Evolutionary conservation across 2,113 vertebrate species (phyloP).

Genomic region (Chaetodon auriga): DNA sequence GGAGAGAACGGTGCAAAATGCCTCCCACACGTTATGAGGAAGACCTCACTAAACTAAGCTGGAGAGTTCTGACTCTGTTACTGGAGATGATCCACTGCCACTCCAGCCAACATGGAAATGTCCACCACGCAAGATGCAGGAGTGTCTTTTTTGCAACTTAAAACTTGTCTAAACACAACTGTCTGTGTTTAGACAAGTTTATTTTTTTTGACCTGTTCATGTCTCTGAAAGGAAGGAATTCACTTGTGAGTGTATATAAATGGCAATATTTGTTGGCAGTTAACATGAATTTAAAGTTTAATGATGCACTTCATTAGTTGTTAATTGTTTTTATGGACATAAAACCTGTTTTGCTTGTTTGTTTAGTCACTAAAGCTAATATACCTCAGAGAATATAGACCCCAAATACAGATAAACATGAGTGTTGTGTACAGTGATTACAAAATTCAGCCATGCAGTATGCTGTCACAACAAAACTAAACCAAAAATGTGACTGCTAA

Average conservation of each 20-base stretch:
- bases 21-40: background rate
- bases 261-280: background rate
- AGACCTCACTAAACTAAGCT: no score
- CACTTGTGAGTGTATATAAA: background rate
- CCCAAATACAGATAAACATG: background rate
- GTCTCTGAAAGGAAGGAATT: background rate
- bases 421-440: background rate
- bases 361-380: background rate
- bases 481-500: background rate
- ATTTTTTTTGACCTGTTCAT: no score
- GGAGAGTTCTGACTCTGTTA: background rate
- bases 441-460: background rate
- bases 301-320: background rate
- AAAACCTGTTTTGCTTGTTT: background rate
- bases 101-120: background rate
- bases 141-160: background rate
- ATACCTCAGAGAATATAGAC: background rate
- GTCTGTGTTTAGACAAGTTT: background rate
- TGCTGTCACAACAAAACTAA: background rate
- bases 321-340: background rate
- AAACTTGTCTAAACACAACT: no score
- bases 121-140: background rate
- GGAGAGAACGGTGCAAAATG: no score
- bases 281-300: background rate
- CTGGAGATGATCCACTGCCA: background rate